Evolutionary conservation across 2,797 vertebrate species (phyloP).

Genomic region (Percopsis omiscomaycus): DNA sequence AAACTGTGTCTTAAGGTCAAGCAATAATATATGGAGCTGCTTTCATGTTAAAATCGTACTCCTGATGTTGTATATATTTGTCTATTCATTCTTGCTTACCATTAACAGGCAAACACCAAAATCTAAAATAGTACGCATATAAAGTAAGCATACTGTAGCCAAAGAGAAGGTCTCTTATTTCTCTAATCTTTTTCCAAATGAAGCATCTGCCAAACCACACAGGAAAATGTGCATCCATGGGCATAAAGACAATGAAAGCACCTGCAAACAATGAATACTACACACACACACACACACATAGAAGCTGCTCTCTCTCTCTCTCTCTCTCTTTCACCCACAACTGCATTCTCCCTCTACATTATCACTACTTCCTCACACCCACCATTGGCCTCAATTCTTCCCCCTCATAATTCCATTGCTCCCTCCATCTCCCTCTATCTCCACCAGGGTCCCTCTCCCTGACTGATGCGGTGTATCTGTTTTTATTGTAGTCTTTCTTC

Average conservation of each 20-base stretch:
- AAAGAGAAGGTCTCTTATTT: neutral
- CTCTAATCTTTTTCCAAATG: constrained; percentile 15
- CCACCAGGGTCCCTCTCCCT: constrained; percentile 40
- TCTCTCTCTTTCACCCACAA: constrained; percentile 41
- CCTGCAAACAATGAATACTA: constrained; percentile 14
- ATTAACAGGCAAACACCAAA: no score
- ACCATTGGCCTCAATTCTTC: constrained; percentile 46
- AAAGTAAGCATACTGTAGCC: no score
- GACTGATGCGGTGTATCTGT: no score
- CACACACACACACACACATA: constrained; percentile 4
- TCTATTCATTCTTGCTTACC: no score
- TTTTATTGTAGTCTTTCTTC: constrained; percentile 48
- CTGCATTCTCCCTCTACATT: constrained; percentile 36
- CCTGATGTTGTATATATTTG: no score
- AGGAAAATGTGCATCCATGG: constrained; percentile 20
- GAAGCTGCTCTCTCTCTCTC: constrained; percentile 15
- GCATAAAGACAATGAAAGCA: constrained; percentile 27
- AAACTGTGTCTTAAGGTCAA: no score
- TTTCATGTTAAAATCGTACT: no score
- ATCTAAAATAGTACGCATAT: no score
- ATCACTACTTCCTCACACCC: constrained; percentile 42
- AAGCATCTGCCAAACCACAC: constrained; percentile 29
- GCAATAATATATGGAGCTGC: no score
- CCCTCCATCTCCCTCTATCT: constrained; percentile 32
- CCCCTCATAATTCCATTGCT: constrained; percentile 38